Conservation (phyloP, 92 coral and sea anemone genomes). For the Siderastrea radians region DNA sequence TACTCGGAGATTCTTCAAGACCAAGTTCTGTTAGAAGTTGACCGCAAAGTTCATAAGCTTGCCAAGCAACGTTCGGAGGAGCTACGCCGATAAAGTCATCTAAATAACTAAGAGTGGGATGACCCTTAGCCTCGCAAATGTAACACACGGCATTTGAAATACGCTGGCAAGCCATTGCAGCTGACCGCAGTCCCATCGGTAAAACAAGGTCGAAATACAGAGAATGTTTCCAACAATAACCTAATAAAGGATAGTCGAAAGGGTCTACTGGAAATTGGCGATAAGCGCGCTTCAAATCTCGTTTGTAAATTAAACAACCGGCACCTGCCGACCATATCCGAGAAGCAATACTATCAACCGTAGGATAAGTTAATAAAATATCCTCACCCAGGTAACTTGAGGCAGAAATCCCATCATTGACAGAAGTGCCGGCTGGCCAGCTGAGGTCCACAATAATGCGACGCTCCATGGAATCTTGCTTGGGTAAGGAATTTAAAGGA, state of each 20-base stretch:
- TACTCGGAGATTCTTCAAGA: too few species aligned
- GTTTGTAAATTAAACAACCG: background rate
- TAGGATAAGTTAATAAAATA: background rate
- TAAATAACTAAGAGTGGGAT: background rate
- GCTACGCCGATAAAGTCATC: too few species aligned
- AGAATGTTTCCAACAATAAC: background rate
- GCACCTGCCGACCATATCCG: background rate
- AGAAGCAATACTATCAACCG: background rate
- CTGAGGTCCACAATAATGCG: background rate
- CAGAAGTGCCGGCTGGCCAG: too few species aligned
- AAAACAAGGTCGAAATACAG: background rate
- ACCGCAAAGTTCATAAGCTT: background rate
- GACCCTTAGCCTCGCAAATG: background rate
- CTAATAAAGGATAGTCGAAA: too few species aligned
- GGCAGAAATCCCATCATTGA: background rate
- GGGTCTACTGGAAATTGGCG: too few species aligned
- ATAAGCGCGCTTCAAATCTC: too few species aligned
- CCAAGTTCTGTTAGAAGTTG: background rate
- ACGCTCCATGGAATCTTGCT: background rate
- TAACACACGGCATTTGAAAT: background rate
- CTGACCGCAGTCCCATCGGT: too few species aligned
- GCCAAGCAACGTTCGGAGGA: background rate
- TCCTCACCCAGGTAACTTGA: background rate
- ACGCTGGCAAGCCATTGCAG: background rate
- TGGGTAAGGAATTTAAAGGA: too few species aligned